Evolutionary conservation across 2,888 invertebrate genomes (phyloP), one percentile per base, ranked within the genome.

Genomic region (Eupithecia centaureata): DNA sequence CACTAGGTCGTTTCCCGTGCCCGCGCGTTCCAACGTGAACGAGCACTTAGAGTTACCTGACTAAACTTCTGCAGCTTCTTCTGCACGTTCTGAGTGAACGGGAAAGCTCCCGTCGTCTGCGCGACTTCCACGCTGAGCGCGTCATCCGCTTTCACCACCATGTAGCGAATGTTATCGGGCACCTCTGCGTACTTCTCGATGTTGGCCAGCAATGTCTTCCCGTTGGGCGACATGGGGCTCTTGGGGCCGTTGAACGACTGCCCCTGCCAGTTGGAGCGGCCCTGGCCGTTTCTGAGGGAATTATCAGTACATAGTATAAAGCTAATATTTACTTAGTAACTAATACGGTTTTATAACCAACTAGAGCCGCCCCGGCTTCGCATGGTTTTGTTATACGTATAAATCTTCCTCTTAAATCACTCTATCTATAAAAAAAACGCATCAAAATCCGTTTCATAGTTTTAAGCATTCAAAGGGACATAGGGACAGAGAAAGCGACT

Each of bases 121-220:
- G 95, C 95, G 22, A 93, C 85, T 65, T 95, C 95, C 42, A 95
- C 90, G 56, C 88, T 86, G 67, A 93, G 94, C 66, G 91, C 82
- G 69, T 94, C 95, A 42, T 92, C 94, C 18, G 95, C 95, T 78
- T 94, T 95, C 79, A 95, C 95, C 60, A 96, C 88, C 77, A 95
- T 94, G 84, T 95, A 96, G 28, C 82, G 79, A 71, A 82, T 80
- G 33, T 76, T 83, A 15, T 85, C 84, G 0, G 75, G 78, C 10
- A 71, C 77, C 5, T 83, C 84, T 25, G 84, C 83, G 60, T 88
- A 87, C 77, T 90, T 90, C 81, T 92, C 92, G 65, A 91, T 92
- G 59, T 88, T 89, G 2, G 89, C 86, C 72, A 90, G 63, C 72
- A 90, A 67, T 5, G 89, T 82, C 82, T 87, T 88, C 27, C 89